phyloP scores from a whole-genome alignment of 2,888 invertebrate genomes.

The Cephus pygmeus region DNA sequence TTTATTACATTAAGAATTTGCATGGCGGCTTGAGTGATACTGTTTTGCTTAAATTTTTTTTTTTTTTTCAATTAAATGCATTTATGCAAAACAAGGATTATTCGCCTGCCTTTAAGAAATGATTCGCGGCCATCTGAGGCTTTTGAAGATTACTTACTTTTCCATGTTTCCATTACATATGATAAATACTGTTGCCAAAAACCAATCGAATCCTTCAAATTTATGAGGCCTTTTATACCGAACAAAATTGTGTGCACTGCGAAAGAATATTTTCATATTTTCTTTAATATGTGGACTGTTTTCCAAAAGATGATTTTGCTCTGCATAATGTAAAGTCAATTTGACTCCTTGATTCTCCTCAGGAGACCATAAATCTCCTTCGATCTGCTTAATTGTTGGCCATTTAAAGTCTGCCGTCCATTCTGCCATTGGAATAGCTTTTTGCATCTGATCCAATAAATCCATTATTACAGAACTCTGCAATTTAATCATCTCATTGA shows the following conservation, averaged over 20 bases:
- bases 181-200: conserved; percentile 57
- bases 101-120: background rate
- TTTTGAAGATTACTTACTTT: conserved; percentile 41
- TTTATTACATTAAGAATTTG: background rate
- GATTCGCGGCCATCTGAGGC: conserved; percentile 62
- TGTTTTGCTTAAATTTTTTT: background rate
- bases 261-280: conserved; percentile 53
- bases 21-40: background rate
- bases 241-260: conserved; percentile 50
- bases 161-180: conserved; percentile 54
- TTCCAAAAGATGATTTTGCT: conserved; percentile 42
- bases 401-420: conserved; percentile 57
- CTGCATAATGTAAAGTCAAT: conserved; percentile 50
- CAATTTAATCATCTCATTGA: conserved; percentile 10
- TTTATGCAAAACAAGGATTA: background rate
- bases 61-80: background rate
- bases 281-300: conserved; percentile 34
- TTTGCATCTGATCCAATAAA: conserved; percentile 58
- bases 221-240: conserved; percentile 44
- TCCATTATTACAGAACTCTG: conserved; percentile 50
- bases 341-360: conserved; percentile 57
- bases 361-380: conserved; percentile 49
- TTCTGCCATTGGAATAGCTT: conserved; percentile 59
- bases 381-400: conserved; percentile 27
- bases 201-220: conserved; percentile 61